Base-by-base conservation (phyloP, 2,888 invertebrate species). In the Beris chalybata region DNA sequence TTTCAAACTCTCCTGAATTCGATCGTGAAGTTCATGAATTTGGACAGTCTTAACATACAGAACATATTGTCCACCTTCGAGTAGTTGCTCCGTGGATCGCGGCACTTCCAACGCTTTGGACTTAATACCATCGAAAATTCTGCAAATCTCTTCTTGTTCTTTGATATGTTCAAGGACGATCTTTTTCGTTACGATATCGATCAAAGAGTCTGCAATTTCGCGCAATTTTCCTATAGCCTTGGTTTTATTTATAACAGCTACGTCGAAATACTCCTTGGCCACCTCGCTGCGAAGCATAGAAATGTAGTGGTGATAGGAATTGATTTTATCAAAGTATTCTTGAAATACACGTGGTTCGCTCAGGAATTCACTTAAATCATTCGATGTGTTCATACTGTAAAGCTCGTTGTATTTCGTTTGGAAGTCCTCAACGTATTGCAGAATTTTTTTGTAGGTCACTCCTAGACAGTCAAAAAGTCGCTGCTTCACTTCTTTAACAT, bases 41-140 rank as follows among this genome's bases (percentile, higher is more conserved):
- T 90, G 84, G 44, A 85, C 85, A 5, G 90, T 89, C 73, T 90
- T 89, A 0, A 91, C 93, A 71, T 87, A 84, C 71, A 92, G 83
- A 83, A 95, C 92, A 77, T 91, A 93, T 64, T 88, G 83, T 38
- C 91, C 91, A 79, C 90, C 87, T 70, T 89, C 90, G 72, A 95
- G 86, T 38, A 96, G 82, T 74, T 95, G 92, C 72, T 88, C 89
- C 0, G 94, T 93, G 47, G 89, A 89, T 70, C 84, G 84, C 0
- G 95, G 95, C 71, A 88, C 86, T 72, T 86, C 85, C 11, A 90
- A 77, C 0, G 93, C 92, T 71, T 83, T 85, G 43, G 82, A 82
- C 72, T 86, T 86, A 65, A 95, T 87, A 31, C 82, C 82, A 78
- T 90, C 87, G 77, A 94, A 95, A 72, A 86, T 86, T 1, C 82